Evolutionary conservation across 1,140 invertebrate species (phyloP).

Genomic region (Polypedilum vanderplanki): DNA sequence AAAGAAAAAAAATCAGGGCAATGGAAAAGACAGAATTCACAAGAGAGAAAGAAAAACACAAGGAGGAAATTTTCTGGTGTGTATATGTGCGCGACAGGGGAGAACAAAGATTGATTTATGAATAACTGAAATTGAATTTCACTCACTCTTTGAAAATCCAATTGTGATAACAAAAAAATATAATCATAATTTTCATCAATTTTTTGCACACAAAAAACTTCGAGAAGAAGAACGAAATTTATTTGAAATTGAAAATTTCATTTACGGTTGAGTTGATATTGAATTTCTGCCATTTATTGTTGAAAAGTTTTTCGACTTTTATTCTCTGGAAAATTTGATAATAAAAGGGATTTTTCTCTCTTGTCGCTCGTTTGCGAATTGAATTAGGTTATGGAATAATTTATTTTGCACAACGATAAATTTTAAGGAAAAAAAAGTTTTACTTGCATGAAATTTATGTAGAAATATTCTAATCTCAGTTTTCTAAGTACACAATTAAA

Average conservation of each 20-base stretch:
- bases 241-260: conserved; percentile 12
- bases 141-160: neutral
- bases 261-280: conserved; percentile 18
- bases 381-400: no score
- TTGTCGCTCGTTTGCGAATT: neutral
- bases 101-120: conserved; percentile 19
- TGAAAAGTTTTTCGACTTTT: no score
- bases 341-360: neutral
- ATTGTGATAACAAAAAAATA: neutral
- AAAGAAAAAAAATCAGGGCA: conserved; percentile 18
- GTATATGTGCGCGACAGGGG: conserved; percentile 7
- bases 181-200: neutral
- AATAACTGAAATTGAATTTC: conserved; percentile 19
- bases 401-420: no score
- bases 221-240: neutral
- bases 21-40: neutral
- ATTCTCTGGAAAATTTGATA: no score
- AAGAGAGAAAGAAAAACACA: neutral
- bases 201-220: neutral
- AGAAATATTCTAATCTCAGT: no score
- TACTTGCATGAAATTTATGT: no score
- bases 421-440: no score
- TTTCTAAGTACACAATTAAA: no score
- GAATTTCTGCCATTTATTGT: neutral
- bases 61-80: neutral